Conservation (phyloP, 2,888 invertebrate genomes). For the Bruchidius siliquastri region DNA sequence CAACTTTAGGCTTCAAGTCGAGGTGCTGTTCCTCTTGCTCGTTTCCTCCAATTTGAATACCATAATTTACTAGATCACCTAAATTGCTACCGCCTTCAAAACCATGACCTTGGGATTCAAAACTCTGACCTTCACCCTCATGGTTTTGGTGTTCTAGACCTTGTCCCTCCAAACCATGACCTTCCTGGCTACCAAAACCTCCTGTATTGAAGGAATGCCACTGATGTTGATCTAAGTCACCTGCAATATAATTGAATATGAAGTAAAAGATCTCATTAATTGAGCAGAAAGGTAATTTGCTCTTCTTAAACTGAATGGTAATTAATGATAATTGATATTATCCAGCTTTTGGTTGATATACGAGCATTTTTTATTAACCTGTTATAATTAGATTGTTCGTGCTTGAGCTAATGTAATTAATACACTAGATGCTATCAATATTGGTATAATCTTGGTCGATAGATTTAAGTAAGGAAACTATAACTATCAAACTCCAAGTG, state of each 20-base stretch:
- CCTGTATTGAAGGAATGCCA: not conserved
- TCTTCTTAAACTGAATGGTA: no score
- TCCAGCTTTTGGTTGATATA: no score
- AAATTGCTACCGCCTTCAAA: not conserved
- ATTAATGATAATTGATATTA: no score
- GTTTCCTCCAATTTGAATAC: constrained; percentile 17
- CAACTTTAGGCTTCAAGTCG: constrained; percentile 48
- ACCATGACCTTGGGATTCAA: not conserved
- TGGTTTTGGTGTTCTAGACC: constrained; percentile 4
- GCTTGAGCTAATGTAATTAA: no score
- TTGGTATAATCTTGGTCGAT: no score
- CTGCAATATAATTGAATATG: not conserved
- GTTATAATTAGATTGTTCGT: no score
- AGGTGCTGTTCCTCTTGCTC: constrained; percentile 40
- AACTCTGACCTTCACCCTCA: not conserved
- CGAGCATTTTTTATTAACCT: no score
- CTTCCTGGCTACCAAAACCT: not conserved
- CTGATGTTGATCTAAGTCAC: not conserved
- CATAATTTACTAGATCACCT: constrained; percentile 17
- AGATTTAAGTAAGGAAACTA: no score
- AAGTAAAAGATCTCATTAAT: not conserved
- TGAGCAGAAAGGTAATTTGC: no score
- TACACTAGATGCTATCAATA: no score
- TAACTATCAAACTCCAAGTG: no score
- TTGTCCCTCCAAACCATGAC: constrained; percentile 3